Evolutionary conservation across 2,888 invertebrate genomes (phyloP).

Genomic region (Megalurothrips usitatus): DNA sequence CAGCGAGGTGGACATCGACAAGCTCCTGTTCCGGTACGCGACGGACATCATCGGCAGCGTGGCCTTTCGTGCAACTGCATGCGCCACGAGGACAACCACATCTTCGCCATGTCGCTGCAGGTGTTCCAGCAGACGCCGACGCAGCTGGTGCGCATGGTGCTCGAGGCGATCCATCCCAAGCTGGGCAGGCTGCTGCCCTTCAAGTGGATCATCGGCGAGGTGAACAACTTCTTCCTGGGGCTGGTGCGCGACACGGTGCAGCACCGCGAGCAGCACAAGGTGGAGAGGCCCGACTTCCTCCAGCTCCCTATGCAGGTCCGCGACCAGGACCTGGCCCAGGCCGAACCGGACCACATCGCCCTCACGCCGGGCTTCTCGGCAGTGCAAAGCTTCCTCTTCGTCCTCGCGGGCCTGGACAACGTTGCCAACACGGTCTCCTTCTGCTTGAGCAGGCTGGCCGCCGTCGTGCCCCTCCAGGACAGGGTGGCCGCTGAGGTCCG

Average conservation of each 20-base stretch:
- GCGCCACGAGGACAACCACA: slow-evolving; percentile 45
- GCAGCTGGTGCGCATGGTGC: slow-evolving; percentile 38
- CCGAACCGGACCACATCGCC: background rate
- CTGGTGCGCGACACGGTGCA: slow-evolving; percentile 41
- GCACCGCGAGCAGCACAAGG: slow-evolving; percentile 39
- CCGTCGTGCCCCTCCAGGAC: background rate
- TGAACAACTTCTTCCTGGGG: slow-evolving; percentile 40
- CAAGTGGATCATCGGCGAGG: slow-evolving; percentile 31
- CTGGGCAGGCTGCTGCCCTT: slow-evolving; percentile 36
- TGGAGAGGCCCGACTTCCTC: slow-evolving; percentile 41
- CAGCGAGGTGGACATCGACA: slow-evolving; percentile 45
- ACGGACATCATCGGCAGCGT: slow-evolving; percentile 51
- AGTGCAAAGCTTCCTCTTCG: background rate
- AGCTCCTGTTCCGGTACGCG: slow-evolving; percentile 47
- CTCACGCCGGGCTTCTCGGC: background rate
- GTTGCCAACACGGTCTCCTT: background rate
- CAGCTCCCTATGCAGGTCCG: slow-evolving; percentile 38
- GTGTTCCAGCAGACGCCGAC: slow-evolving; percentile 45
- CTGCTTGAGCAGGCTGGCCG: background rate
- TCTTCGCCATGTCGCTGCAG: slow-evolving; percentile 44
- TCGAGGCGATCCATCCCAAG: slow-evolving; percentile 37
- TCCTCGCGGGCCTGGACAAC: slow-evolving; percentile 2
- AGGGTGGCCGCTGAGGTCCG: background rate
- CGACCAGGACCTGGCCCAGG: background rate
- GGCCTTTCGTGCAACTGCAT: slow-evolving; percentile 49